Evolutionary conservation across 2,888 invertebrate species (phyloP).

Genomic region (Thera obeliscata): DNA sequence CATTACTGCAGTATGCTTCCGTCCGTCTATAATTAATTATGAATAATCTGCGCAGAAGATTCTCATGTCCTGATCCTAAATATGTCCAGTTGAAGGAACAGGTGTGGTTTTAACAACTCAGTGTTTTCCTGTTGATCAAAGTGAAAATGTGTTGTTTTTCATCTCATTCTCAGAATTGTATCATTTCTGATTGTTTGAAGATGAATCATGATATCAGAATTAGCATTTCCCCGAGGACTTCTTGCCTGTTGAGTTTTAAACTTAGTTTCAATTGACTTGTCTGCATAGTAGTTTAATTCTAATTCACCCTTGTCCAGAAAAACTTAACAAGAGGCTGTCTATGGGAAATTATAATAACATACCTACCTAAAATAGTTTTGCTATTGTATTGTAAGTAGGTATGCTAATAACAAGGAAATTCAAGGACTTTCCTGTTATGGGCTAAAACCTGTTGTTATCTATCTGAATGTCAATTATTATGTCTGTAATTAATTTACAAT

Average conservation of each 20-base stretch:
- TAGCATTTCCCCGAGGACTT: background rate
- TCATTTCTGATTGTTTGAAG: background rate
- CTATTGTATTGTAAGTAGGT: background rate
- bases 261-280: too few species aligned
- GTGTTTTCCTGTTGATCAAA: conserved; percentile 31
- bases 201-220: conserved; percentile 21
- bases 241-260: too few species aligned
- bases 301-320: background rate
- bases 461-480: background rate
- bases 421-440: conserved; percentile 15
- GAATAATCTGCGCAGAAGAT: conserved; percentile 55
- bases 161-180: conserved; percentile 15
- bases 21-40: conserved; percentile 45
- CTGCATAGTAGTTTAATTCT: background rate
- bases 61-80: conserved; percentile 57
- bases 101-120: conserved; percentile 43
- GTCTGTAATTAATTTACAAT: background rate
- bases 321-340: background rate
- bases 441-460: background rate
- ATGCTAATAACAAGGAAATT: conserved; percentile 6
- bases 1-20: conserved; percentile 42
- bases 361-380: conserved; percentile 2
- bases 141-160: conserved; percentile 12
- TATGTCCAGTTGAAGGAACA: conserved; percentile 60
- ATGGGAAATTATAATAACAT: background rate